A percentile compares a stretch with the other conserved stretches of the same genome.
Evolutionary conservation across 2,797 vertebrate species (phyloP).

Genomic region (Yasuhikotakia modesta): DNA sequence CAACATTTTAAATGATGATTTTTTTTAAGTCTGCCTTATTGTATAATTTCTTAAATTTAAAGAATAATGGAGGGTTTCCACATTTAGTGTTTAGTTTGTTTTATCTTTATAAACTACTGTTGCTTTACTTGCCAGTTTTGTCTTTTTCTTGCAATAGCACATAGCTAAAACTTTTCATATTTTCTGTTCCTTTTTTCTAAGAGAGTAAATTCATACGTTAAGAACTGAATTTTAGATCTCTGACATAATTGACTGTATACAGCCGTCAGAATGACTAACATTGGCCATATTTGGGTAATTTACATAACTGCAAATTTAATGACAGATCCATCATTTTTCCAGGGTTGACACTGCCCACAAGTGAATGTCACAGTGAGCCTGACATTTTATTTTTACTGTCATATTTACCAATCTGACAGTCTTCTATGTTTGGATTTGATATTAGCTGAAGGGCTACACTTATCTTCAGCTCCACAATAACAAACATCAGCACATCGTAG

Average conservation of each 20-base stretch:
- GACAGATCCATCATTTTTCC: conserved; percentile 40
- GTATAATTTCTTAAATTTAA: neutral
- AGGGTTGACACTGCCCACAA: conserved; percentile 6
- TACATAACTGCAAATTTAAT: conserved; percentile 28
- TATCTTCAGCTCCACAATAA: conserved; percentile 7
- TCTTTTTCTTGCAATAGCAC: neutral
- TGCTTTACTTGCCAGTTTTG: neutral
- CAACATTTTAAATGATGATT: neutral
- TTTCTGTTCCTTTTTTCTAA: conserved; percentile 10
- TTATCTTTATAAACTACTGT: neutral
- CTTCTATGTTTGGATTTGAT: conserved; percentile 37
- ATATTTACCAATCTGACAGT: conserved; percentile 46
- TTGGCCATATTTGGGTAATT: conserved; percentile 5
- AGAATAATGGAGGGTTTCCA: neutral
- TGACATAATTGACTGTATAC: conserved; percentile 15
- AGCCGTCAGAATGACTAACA: conserved; percentile 20
- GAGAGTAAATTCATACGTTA: neutral
- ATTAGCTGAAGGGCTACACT: conserved; percentile 33
- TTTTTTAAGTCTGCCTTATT: neutral
- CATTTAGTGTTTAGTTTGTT: neutral
- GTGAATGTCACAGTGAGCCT: conserved; percentile 55
- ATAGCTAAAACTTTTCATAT: neutral
- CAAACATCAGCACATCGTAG: conserved; percentile 7
- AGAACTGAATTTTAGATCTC: neutral
- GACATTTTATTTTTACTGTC: conserved; percentile 59